Evolutionary conservation across 2,797 vertebrate species (phyloP).

Genomic region (Acanthurus tractus): DNA sequence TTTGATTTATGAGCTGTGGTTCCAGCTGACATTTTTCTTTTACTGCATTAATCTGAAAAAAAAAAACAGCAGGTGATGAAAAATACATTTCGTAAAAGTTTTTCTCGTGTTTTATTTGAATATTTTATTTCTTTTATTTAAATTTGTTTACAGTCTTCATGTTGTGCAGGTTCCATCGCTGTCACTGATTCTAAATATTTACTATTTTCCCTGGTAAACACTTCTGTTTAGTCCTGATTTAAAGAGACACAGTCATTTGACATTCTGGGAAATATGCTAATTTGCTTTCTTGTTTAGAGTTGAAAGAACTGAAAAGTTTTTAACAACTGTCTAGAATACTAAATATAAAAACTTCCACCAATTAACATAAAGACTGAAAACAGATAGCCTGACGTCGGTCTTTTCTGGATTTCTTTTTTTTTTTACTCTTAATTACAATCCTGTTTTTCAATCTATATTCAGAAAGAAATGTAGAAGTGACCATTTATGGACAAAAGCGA

Average conservation of each 20-base stretch:
- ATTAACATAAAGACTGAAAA: too few relatives aligned
- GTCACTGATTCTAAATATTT: neutral
- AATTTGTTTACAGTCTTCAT: neutral
- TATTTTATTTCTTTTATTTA: slow-evolving; percentile 6
- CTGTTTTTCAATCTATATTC: neutral
- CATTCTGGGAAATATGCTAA: neutral
- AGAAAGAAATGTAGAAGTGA: too few relatives aligned
- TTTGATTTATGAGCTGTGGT: slow-evolving; percentile 33
- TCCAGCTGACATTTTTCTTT: slow-evolving; percentile 12
- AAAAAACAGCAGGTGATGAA: slow-evolving; percentile 5
- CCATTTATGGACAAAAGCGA: too few relatives aligned
- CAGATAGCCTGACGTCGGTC: too few relatives aligned
- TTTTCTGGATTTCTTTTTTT: too few relatives aligned
- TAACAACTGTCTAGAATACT: neutral
- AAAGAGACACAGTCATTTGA: neutral
- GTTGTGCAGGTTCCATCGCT: neutral
- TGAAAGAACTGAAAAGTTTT: neutral
- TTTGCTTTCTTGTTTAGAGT: neutral
- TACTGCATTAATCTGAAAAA: slow-evolving; percentile 9
- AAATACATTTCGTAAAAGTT: slow-evolving; percentile 2
- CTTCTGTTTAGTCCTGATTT: neutral
- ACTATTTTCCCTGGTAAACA: neutral
- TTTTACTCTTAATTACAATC: too few relatives aligned
- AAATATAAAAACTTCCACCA: too few relatives aligned
- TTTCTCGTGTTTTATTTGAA: slow-evolving; percentile 5